Percentiles rank a stretch among this genome's conserved stretches.
These are phyloP conservation scores for Caenorhabditis sp. DNA, from an alignment of 2,888 invertebrate genomes.

Conservation along the genomic window DNA sequence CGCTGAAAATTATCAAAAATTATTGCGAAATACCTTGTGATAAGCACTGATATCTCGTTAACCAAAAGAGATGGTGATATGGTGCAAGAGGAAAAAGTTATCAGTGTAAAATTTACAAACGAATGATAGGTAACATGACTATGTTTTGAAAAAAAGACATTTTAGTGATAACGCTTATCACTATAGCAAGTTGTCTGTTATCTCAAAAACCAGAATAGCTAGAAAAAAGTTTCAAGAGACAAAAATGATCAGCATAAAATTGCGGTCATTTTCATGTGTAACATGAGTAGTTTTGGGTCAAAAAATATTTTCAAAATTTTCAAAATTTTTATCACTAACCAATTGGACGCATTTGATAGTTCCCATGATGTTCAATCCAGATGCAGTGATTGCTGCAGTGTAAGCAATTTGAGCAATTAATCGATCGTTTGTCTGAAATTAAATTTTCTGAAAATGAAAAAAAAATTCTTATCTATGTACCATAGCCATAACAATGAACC, in stretches of 20 bases:
- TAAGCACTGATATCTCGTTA: too few species aligned
- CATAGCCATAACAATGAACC: constrained; percentile 68
- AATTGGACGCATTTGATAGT: constrained; percentile 70
- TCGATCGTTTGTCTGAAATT: constrained; percentile 27
- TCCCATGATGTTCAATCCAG: constrained; percentile 71
- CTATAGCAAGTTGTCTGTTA: too few species aligned
- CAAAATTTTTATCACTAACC: constrained; percentile 50
- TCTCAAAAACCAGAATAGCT: background rate
- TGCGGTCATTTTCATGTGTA: background rate
- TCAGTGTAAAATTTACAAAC: too few species aligned
- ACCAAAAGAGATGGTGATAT: too few species aligned
- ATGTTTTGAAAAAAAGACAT: too few species aligned
- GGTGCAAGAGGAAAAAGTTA: too few species aligned
- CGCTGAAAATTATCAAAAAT: too few species aligned
- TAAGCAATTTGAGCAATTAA: constrained; percentile 65
- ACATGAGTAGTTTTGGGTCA: constrained; percentile 4
- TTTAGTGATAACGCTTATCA: too few species aligned
- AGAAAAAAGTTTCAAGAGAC: background rate
- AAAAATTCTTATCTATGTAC: constrained; percentile 29
- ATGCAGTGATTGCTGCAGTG: constrained; percentile 66
- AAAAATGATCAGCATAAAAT: background rate
- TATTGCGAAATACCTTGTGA: too few species aligned
- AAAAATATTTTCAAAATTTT: constrained; percentile 32
- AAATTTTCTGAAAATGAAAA: too few species aligned
- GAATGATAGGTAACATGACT: too few species aligned